Evolutionary conservation across 2,113 vertebrate genomes (phyloP).

Genomic region (Aegypius monachus): DNA sequence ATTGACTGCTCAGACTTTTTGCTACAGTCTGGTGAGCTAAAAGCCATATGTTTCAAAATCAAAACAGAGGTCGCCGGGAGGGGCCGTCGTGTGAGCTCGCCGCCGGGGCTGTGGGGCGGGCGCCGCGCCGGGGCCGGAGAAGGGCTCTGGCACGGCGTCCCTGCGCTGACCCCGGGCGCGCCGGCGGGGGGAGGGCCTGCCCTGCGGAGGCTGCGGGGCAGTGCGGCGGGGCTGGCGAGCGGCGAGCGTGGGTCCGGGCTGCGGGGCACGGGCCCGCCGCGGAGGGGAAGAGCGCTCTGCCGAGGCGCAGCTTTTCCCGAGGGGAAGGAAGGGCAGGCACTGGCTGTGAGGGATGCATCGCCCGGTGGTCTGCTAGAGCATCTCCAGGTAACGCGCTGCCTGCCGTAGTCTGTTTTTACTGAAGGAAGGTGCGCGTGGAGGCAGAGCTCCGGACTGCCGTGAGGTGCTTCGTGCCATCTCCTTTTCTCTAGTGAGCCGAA

Average conservation of each 20-base stretch:
- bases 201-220: too few relatives aligned
- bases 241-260: background rate
- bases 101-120: too few relatives aligned
- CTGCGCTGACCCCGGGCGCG: too few relatives aligned
- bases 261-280: background rate
- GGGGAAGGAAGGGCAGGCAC: rapidly evolving
- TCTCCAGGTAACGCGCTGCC: rapidly evolving
- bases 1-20: too few relatives aligned
- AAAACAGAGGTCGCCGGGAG: too few relatives aligned
- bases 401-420: background rate
- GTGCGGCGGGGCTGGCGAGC: background rate
- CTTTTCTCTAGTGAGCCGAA: background rate
- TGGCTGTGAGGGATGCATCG: background rate
- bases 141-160: too few relatives aligned
- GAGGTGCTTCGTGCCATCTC: background rate
- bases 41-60: too few relatives aligned
- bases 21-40: too few relatives aligned
- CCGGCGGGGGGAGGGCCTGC: too few relatives aligned
- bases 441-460: rapidly evolving
- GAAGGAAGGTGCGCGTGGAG: background rate
- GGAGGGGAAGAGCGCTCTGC: background rate
- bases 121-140: too few relatives aligned
- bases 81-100: too few relatives aligned
- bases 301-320: background rate
- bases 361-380: background rate